These are phyloP conservation scores for Drosophila neoperkinsi DNA, from an alignment of 2,888 invertebrate species.

Conservation along the genomic window DNA sequence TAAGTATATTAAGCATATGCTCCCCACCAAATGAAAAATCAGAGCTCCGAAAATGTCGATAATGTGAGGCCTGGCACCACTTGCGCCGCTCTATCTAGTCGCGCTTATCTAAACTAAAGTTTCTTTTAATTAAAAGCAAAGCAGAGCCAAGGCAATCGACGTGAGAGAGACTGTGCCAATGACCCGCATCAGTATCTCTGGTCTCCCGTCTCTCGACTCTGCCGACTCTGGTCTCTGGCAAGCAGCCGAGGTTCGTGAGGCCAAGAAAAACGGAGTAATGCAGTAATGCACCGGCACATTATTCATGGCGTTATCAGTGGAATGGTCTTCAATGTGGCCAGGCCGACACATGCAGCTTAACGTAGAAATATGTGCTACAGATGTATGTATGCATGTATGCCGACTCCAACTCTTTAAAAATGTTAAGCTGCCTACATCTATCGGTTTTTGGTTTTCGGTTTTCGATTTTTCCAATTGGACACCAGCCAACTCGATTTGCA, in stretches of 20 bases:
- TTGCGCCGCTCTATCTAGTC: conserved; percentile 58
- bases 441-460: conserved; percentile 27
- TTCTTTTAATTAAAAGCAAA: conserved; percentile 77
- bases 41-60: conserved; percentile 53
- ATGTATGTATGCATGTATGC: not conserved
- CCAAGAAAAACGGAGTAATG: conserved; percentile 77
- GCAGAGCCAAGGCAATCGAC: conserved; percentile 44
- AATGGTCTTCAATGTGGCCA: conserved; percentile 54
- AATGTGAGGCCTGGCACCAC: conserved; percentile 53
- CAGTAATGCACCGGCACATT: conserved; percentile 80
- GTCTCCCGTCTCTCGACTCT: conserved; percentile 4
- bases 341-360: conserved; percentile 32
- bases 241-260: conserved; percentile 34
- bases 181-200: conserved; percentile 70
- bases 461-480: conserved; percentile 48
- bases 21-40: conserved; percentile 19
- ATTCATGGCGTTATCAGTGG: conserved; percentile 77
- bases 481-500: conserved; percentile 40
- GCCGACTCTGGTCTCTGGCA: conserved; percentile 15
- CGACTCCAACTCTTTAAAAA: conserved; percentile 30
- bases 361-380: conserved; percentile 62
- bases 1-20: conserved; percentile 52
- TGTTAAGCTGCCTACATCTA: conserved; percentile 38
- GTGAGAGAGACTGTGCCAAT: conserved; percentile 62
- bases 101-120: conserved; percentile 75